Base-by-base conservation (phyloP, 2,113 vertebrate genomes). In the Chaetodon trifascialis region DNA sequence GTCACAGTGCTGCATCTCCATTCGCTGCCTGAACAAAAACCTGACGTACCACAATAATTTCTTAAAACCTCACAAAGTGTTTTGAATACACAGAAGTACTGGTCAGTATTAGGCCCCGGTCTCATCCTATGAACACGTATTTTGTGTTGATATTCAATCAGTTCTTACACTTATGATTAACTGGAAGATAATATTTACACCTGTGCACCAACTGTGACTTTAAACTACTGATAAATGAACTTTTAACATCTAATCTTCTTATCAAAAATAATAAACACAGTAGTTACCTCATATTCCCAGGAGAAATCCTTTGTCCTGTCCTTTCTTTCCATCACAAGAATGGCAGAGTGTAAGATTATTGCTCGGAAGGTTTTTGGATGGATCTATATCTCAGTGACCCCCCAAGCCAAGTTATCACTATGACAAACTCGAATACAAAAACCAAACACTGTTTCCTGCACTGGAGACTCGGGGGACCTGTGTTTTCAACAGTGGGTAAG, bases 1-100 rank as follows among this genome's bases (percentile, higher is more conserved):
- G 79, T n/a, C 86, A 88, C 82, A 79, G 79, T 82, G 86, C 0
- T 84, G 0, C 86, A 66, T 42, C 65, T 82, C 25, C 30, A 66
- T 8, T 82, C 14, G 79, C 11, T 75, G 9, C 46, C 6, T 47
- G 25, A 56, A 75, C 82, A 88, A 85, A 84, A 85, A 85, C 78
- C 9, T 44, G 2, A 4, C 2, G 16, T 0, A 6, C 1, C 9
- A 25, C 5, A 60, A 64, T 55, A 58, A 30, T 12, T n/a, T 10
- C 2, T 15, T 4, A 49, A 78, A 51, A 55, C 12, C 2, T 63
- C 38, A 21, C 4, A 4, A 55, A 52, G 30, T 60, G 19, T 36
- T 8, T 83, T 8, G 64, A 68, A 55, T 44, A 1, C 11, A 59
- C 15, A 52, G 1, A 52, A 54, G 60, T 38, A 7, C 11, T 46